Evolutionary conservation across 2,797 vertebrate species (phyloP).

Genomic region (Taenioides sp.): DNA sequence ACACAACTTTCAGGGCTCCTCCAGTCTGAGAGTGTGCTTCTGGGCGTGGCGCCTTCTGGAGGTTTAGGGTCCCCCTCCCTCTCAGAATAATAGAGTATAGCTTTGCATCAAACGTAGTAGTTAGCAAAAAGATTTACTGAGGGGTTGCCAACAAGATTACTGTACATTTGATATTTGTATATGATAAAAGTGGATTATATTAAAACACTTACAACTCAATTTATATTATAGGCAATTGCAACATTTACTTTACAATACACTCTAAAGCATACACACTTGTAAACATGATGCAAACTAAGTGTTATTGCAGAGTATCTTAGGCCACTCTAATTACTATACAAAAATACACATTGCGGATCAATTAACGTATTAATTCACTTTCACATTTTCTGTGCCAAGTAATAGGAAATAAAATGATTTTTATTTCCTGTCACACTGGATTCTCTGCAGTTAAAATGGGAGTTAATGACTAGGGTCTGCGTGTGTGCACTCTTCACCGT

Average conservation of each 20-base stretch:
- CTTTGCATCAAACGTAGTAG: conserved; percentile 5
- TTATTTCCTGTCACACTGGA: conserved; percentile 24
- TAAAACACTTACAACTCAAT: no score
- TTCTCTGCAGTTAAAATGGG: conserved; percentile 29
- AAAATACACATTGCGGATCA: no score
- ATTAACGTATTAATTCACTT: no score
- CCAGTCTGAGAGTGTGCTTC: conserved; percentile 16
- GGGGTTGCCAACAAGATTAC: neutral
- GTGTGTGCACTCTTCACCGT: conserved; percentile 33
- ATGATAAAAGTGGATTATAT: no score
- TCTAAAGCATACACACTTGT: neutral
- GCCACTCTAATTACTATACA: no score
- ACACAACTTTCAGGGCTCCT: conserved; percentile 23
- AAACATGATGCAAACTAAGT: neutral
- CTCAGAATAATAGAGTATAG: conserved; percentile 15
- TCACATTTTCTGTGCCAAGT: neutral
- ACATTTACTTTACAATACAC: neutral
- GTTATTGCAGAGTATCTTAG: neutral
- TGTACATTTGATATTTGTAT: neutral
- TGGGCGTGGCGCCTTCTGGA: conserved; percentile 29
- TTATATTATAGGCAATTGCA: no score
- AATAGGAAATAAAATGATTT: neutral
- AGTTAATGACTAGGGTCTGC: conserved; percentile 44
- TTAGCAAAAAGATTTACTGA: conserved; percentile 10
- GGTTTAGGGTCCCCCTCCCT: conserved; percentile 36